phyloP scores from a whole-genome alignment of 2,797 vertebrate species.

The Phoxinus dragarum region DNA sequence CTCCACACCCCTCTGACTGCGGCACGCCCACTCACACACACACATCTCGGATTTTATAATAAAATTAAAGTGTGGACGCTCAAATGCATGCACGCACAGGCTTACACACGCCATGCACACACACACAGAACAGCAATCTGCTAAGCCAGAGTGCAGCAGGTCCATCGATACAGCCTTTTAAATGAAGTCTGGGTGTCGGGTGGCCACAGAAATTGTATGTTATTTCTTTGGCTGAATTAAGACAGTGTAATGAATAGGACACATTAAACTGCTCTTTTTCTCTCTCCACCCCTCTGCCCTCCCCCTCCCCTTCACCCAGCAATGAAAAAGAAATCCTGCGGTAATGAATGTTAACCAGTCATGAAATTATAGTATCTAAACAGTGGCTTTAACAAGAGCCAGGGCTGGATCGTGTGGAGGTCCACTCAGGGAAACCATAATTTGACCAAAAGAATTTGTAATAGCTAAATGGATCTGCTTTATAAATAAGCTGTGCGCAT shows the following conservation, averaged over 20 bases:
- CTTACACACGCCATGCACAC: background rate
- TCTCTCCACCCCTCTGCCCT: slow-evolving; percentile 49
- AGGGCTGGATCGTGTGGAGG: slow-evolving; percentile 56
- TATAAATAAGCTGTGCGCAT: slow-evolving; percentile 66
- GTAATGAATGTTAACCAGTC: slow-evolving; percentile 82
- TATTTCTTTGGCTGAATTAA: slow-evolving; percentile 71
- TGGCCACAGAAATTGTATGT: slow-evolving; percentile 59
- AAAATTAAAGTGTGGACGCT: slow-evolving; percentile 48
- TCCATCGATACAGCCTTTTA: slow-evolving; percentile 60
- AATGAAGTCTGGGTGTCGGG: slow-evolving; percentile 63
- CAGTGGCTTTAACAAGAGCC: slow-evolving; percentile 54
- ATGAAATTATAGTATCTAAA: slow-evolving; percentile 70
- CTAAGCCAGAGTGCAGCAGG: slow-evolving; percentile 42
- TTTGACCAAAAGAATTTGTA: slow-evolving; percentile 77
- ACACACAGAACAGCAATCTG: background rate
- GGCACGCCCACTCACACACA: slow-evolving; percentile 50
- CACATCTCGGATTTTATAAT: slow-evolving; percentile 55
- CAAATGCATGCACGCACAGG: background rate
- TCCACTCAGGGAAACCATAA: slow-evolving; percentile 69
- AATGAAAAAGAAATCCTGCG: slow-evolving; percentile 65
- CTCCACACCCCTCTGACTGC: slow-evolving; percentile 52
- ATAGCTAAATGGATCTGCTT: slow-evolving; percentile 71
- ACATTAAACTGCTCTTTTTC: slow-evolving; percentile 66
- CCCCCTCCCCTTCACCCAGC: slow-evolving; percentile 49
- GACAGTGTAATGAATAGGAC: slow-evolving; percentile 72